Evolutionary conservation across 1,140 invertebrate species (phyloP).

Genomic region (Drosophila watanabei): DNA sequence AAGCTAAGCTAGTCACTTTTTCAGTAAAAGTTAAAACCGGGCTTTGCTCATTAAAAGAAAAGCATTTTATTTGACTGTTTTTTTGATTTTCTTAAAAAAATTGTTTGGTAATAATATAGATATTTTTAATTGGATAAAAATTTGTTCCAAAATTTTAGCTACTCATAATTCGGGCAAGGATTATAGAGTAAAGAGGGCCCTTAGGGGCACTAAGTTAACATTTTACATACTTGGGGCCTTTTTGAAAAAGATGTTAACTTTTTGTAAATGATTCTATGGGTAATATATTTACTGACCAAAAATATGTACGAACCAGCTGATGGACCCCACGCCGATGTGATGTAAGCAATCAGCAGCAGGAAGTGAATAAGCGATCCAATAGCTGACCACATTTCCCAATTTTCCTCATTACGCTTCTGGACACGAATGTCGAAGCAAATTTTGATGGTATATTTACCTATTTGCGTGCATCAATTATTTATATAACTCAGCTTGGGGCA

Average conservation of each 20-base stretch:
- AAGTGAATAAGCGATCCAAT: conserved; percentile 40
- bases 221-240: background rate
- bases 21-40: no score
- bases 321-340: conserved; percentile 1
- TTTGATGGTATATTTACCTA: conserved; percentile 73
- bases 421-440: conserved; percentile 39
- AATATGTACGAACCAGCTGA: background rate
- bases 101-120: no score
- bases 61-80: no score
- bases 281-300: background rate
- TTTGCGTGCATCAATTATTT: conserved; percentile 82
- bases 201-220: no score
- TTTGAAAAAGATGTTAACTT: background rate
- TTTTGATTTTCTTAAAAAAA: no score
- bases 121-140: no score
- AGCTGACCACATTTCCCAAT: conserved; percentile 43
- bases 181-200: no score
- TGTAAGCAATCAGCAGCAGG: background rate
- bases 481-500: conserved; percentile 25
- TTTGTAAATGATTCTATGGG: background rate
- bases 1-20: no score
- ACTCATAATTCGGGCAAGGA: no score
- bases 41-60: no score
- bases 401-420: conserved; percentile 32
- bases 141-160: no score